These are phyloP conservation scores for Dicrostonyx torquatus DNA, from an alignment of 2,797 vertebrate genomes.

Conservation along the genomic window DNA sequence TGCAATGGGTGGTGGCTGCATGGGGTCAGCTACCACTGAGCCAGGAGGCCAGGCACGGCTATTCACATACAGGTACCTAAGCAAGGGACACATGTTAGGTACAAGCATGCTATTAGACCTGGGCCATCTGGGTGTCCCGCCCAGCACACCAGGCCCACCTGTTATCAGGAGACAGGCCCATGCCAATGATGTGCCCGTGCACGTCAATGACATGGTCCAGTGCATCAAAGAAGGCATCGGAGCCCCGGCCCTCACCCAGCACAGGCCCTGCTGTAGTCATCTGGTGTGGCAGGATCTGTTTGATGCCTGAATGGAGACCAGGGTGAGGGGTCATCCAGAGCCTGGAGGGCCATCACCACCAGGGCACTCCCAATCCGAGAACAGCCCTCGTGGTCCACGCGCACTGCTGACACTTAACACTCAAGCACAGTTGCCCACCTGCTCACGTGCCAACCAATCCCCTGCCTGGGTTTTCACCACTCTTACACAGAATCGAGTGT, in stretches of 20 bases:
- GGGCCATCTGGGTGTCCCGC: accelerated
- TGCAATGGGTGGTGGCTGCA: constrained; percentile 96
- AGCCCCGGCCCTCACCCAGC: constrained; percentile 93
- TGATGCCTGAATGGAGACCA: constrained; percentile 90
- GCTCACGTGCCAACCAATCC: no score
- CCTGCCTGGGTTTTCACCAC: not conserved
- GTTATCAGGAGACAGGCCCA: constrained; percentile 99
- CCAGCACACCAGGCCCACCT: constrained; percentile 85
- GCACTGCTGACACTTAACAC: not conserved
- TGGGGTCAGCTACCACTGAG: constrained; percentile 95
- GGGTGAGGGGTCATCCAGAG: not conserved
- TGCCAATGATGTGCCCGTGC: constrained; percentile 97
- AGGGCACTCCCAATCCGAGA: not conserved
- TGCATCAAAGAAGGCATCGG: constrained; percentile 96
- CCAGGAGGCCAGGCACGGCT: constrained; percentile 96
- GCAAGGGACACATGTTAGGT: not conserved
- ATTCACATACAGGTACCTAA: constrained; percentile 97
- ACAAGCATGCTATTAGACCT: not conserved
- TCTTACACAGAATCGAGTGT: not conserved
- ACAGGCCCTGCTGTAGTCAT: constrained; percentile 96
- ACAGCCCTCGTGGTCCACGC: accelerated
- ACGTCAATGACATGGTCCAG: constrained; percentile 97
- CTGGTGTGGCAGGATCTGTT: constrained; percentile 96
- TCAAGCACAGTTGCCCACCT: no score
- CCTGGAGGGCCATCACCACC: not conserved